phyloP scores from a whole-genome alignment of 2,113 vertebrate species.

The Monopterus albus region DNA sequence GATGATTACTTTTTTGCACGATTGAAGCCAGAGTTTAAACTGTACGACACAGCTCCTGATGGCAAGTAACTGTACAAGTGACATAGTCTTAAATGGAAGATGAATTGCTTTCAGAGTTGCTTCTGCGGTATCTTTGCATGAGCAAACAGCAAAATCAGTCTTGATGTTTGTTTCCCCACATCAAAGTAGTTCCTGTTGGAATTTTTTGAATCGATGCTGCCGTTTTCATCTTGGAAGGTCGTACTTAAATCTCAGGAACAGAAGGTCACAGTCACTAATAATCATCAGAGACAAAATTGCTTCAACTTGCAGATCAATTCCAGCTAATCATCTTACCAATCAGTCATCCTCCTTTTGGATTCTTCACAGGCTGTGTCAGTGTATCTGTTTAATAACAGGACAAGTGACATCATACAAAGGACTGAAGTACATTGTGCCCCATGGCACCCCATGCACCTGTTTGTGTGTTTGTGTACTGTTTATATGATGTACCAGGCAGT shows the following conservation, averaged over 20 bases:
- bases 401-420: conserved; percentile 25
- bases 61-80: no score
- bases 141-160: conserved; percentile 18
- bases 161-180: conserved; percentile 15
- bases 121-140: no score
- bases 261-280: conserved; percentile 45
- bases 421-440: conserved; percentile 20
- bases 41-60: no score
- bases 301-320: conserved; percentile 52
- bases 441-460: not conserved
- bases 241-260: conserved; percentile 18
- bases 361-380: not conserved
- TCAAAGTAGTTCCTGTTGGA: not conserved
- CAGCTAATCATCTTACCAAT: conserved; percentile 38
- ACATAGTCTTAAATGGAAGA: no score
- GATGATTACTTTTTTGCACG: no score
- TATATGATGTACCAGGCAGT: conserved; percentile 6
- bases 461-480: conserved; percentile 6
- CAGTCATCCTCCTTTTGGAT: conserved; percentile 36
- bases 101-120: conserved; percentile 7
- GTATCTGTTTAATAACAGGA: conserved; percentile 29
- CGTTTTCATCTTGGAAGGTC: conserved; percentile 29
- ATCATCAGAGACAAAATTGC: conserved; percentile 23
- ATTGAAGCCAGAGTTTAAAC: no score
- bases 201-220: conserved; percentile 1